Evolutionary conservation across 2,888 invertebrate species (phyloP).

Genomic region (Sabatieria punctata): DNA sequence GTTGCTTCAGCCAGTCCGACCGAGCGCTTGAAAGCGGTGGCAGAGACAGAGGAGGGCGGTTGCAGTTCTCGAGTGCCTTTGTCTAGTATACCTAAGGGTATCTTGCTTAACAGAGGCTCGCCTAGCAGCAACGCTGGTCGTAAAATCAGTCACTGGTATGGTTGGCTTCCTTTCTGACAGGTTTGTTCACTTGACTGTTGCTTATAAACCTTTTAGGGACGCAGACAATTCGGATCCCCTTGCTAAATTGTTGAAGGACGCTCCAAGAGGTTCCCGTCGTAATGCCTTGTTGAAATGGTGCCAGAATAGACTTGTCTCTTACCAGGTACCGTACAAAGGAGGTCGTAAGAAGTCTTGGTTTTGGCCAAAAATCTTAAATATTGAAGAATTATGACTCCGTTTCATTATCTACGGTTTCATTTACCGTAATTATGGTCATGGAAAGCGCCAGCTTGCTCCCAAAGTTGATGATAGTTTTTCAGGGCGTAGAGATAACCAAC

Average conservation of each 20-base stretch:
- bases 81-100: too few relatives aligned
- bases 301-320: constrained; percentile 72
- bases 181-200: too few relatives aligned
- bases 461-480: constrained; percentile 20
- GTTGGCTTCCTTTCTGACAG: too few relatives aligned
- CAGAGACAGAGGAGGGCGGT: neutral
- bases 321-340: too few relatives aligned
- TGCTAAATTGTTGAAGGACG: constrained; percentile 69
- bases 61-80: too few relatives aligned
- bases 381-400: neutral
- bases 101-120: neutral
- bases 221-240: constrained; percentile 67
- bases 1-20: constrained; percentile 1
- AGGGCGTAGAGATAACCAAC: constrained; percentile 83
- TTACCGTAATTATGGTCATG: too few relatives aligned
- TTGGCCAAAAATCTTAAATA: neutral
- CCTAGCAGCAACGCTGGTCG: too few relatives aligned
- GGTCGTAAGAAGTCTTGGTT: too few relatives aligned
- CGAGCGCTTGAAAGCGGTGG: neutral
- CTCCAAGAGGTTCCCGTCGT: constrained; percentile 60
- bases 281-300: constrained; percentile 91
- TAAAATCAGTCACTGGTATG: too few relatives aligned
- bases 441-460: constrained; percentile 12
- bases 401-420: too few relatives aligned
- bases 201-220: neutral